Base-by-base conservation (phyloP, 2,797 vertebrate species). In the Zonotrichia albicollis region DNA sequence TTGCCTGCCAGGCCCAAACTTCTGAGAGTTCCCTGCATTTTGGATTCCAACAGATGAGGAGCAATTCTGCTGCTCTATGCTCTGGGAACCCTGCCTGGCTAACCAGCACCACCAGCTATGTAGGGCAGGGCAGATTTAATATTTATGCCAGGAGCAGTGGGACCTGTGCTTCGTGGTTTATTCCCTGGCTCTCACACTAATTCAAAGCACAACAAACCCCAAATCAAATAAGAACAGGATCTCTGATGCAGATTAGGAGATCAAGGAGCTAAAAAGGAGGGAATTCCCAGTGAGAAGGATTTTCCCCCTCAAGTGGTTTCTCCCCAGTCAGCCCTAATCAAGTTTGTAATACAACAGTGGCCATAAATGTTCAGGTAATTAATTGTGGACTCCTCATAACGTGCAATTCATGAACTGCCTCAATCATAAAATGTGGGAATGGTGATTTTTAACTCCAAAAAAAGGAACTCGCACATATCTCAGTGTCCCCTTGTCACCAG, bases 181-280 rank as follows among this genome's bases (percentile, higher is more conserved):
- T 91, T 89, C 73, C 72, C 79, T 66, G 40, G 62, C 27, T 90
- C 34, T 94, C 17, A 12, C 8, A 11, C 48, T 77, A 70, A 93
- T 87, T 93, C 77, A 93, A 42, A 88, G 43, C 87, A 76, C 87
- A 95, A 84, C 77, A 92, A 86, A 25, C 5, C 36, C 68, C 87
- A 72, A 86, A 90, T 78, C 88, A 87, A 95, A 38, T 21, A 78
- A 74, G 70, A 76, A 45, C 0, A 0, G 76, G 58, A 81, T 32
- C 61, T 92, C 75, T 78, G 87, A 86, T 95, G 90, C 65, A 95
- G 72, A 92, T 91, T 71, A 87, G 84, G 57, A 91, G 55, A 94
- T 89, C 77, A 89, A 94, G 90, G 46, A 92, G 78, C 42, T 85
- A 38, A 83, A 92, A 80, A 78, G 40, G 36, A 91, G 68, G 76